phyloP scores from a whole-genome alignment of 2,797 vertebrate genomes.

The Halcyon smyrnensis region DNA sequence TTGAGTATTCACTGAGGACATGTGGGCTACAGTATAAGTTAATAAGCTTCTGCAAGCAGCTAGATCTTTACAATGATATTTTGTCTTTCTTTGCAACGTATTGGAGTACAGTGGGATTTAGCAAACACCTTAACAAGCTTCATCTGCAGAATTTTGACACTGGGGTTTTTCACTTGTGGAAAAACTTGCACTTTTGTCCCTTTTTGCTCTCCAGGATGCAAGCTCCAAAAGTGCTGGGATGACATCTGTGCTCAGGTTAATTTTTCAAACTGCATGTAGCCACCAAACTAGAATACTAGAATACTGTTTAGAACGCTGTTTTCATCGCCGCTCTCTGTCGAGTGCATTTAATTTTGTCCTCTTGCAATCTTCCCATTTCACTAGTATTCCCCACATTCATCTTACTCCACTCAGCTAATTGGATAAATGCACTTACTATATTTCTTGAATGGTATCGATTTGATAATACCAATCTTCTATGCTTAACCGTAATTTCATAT shows the following conservation, averaged over 20 bases:
- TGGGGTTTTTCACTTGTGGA: not conserved
- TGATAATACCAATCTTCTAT: not conserved
- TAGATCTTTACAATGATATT: not conserved
- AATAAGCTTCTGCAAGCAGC: not conserved
- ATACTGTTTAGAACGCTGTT: not conserved
- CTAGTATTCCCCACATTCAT: not conserved
- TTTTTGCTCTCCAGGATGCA: not conserved
- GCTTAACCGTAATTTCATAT: not conserved
- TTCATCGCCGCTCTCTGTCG: not conserved
- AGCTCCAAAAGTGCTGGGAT: not conserved
- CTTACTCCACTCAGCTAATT: not conserved
- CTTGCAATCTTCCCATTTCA: not conserved
- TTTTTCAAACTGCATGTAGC: not conserved
- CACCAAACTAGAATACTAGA: no score
- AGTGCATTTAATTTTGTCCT: not conserved
- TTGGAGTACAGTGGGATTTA: not conserved
- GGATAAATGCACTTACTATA: not conserved
- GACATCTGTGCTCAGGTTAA: not conserved
- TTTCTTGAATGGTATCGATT: conserved; percentile 7
- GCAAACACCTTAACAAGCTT: conserved; percentile 9
- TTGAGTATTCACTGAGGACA: not conserved
- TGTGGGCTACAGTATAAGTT: not conserved
- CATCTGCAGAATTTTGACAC: not conserved
- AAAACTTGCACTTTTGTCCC: not conserved
- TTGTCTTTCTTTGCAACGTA: not conserved